A percentile compares a stretch with the other conserved stretches of the same genome.
These are phyloP conservation scores for Dyspetes luteomarginatus DNA, from an alignment of 2,888 invertebrate species.

Conservation along the genomic window DNA sequence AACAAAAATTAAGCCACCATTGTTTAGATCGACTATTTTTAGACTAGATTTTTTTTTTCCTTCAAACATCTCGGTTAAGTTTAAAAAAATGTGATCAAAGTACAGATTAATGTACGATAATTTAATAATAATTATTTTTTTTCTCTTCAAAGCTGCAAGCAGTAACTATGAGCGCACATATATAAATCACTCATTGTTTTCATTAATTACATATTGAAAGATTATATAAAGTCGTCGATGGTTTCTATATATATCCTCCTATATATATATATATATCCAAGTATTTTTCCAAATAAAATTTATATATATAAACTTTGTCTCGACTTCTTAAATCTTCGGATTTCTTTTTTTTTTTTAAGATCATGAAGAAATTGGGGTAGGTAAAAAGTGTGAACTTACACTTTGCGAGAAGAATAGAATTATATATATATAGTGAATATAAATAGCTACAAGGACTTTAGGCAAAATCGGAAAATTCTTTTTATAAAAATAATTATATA, in stretches of 20 bases:
- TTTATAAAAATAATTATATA: too few relatives aligned
- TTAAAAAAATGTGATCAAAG: constrained; percentile 53
- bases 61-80: constrained; percentile 16
- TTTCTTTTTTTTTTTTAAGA: neutral
- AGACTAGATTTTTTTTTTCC: constrained; percentile 16
- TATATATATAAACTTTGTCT: constrained; percentile 51
- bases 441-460: too few relatives aligned
- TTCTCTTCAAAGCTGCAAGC: constrained; percentile 31
- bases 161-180: constrained; percentile 31
- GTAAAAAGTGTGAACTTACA: too few relatives aligned
- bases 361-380: neutral
- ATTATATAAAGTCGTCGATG: constrained; percentile 52
- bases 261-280: too few relatives aligned
- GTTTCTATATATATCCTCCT: constrained; percentile 55
- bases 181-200: constrained; percentile 28
- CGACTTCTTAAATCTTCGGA: neutral
- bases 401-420: too few relatives aligned
- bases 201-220: constrained; percentile 33
- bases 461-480: too few relatives aligned
- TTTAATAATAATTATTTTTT: constrained; percentile 29
- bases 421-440: too few relatives aligned
- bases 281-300: constrained; percentile 70
- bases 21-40: too few relatives aligned
- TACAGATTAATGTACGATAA: constrained; percentile 40
- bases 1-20: too few relatives aligned